phyloP scores from a whole-genome alignment of 2,797 vertebrate genomes.

The Coregonus ussuriensis region DNA sequence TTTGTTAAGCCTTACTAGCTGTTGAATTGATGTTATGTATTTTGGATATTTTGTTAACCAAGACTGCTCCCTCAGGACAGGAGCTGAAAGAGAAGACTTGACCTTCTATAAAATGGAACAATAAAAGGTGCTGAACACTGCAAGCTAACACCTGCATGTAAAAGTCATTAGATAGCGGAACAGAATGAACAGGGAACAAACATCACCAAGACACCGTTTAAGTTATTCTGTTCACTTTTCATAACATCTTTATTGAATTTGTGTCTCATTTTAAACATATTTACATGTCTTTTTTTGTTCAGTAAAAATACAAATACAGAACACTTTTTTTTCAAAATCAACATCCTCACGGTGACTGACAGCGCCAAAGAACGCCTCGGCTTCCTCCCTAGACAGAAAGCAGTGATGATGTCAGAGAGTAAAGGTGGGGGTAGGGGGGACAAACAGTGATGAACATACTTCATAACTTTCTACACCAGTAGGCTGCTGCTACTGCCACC shows the following conservation, averaged over 20 bases:
- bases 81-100: background rate
- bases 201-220: background rate
- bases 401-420: conserved; percentile 32
- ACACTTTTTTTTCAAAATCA: conserved; percentile 75
- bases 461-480: conserved; percentile 29
- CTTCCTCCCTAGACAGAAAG: conserved; percentile 22
- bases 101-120: background rate
- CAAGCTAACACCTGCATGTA: background rate
- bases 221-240: conserved; percentile 65
- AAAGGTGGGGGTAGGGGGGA: background rate
- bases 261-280: conserved; percentile 80
- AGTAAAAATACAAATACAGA: conserved; percentile 86
- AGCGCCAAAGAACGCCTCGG: conserved; percentile 37
- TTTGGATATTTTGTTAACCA: background rate
- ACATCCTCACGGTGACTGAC: conserved; percentile 48
- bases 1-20: background rate
- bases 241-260: conserved; percentile 78
- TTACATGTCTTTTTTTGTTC: conserved; percentile 75
- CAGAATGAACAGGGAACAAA: background rate
- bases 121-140: background rate
- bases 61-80: background rate
- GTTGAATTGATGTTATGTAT: background rate
- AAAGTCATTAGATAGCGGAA: background rate
- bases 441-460: background rate
- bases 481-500: conserved; percentile 26